Base-by-base conservation (phyloP, 2,888 invertebrate species). In the Mythimna impura region DNA sequence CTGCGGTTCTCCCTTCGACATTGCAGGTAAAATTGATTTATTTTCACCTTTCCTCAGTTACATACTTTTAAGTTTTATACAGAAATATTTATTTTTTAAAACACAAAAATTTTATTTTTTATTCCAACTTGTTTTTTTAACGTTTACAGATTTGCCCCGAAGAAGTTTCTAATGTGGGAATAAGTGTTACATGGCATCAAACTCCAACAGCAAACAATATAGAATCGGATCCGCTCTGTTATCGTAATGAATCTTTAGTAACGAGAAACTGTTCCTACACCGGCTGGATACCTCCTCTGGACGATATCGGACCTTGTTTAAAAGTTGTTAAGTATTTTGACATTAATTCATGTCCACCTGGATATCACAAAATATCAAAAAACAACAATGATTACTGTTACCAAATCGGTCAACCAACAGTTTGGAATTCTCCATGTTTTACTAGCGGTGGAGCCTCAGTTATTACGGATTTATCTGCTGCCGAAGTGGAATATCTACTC, bases 341-440 rank as follows among this genome's bases (percentile, higher is more conserved):
- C 54, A 71, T 90, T 5, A 85, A 89, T 9, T 82, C 89, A 2
- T 96, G 96, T 74, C 95, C 95, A 17, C 93, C 93, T 12, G 92
- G 93, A 40, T 95, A 91, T 76, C 73, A 89, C 55, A 89, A 87
- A 83, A 90, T 95, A 71, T 91, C 93, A 1, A 85, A 91, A 66
- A 88, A 86, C 36, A 90, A 90, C 68, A 89, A 90, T 17, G 87
- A 91, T 25, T 94, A 93, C 73, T 96, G 96, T 79, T 96, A 93
- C 81, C 89, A 93, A 88, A 88, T 95, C 5, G 87, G 84, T 69
- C 63, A 87, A 66, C 52, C 89, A 20, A 88, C 92, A 10, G 40
- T 82, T 5, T 96, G 96, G 96, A 84, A 93, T 61, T 89, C 86
- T 77, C 96, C 96, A 1, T 96, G 96, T 84, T 90, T 93, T 40